Conservation (phyloP, 2,113 vertebrate genomes). For the Catharus bicknelli region DNA sequence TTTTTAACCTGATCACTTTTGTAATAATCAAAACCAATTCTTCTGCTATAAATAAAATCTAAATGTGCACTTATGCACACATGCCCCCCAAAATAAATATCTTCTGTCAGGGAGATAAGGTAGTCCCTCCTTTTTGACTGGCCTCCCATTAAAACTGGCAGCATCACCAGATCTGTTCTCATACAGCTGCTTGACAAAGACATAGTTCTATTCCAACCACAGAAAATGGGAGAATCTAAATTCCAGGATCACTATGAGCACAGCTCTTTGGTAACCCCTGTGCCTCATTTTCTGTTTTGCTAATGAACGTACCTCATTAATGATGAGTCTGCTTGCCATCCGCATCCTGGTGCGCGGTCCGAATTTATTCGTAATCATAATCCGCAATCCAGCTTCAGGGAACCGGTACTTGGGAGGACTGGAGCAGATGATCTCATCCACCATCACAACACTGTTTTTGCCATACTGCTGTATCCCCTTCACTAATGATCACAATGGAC, state of each 20-base stretch:
- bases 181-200: not conserved
- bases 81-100: not conserved
- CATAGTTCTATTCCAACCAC: rapidly evolving
- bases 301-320: slow-evolving; percentile 85
- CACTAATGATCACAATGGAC: slow-evolving; percentile 76
- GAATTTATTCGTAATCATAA: slow-evolving; percentile 97
- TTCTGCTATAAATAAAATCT: not conserved
- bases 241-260: not conserved
- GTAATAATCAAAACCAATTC: not conserved
- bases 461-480: slow-evolving; percentile 83
- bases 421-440: slow-evolving; percentile 94
- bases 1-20: not conserved
- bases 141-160: not conserved
- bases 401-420: slow-evolving; percentile 93
- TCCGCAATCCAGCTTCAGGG: slow-evolving; percentile 89
- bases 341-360: slow-evolving; percentile 93
- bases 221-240: not conserved
- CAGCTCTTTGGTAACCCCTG: not conserved
- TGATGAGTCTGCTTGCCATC: slow-evolving; percentile 96
- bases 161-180: not conserved
- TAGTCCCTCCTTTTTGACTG: not conserved
- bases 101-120: not conserved
- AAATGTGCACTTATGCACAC: not conserved
- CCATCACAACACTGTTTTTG: slow-evolving; percentile 91
- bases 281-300: not conserved